Evolutionary conservation across 2,888 invertebrate genomes (phyloP).

Genomic region (Calephelis perditalis): DNA sequence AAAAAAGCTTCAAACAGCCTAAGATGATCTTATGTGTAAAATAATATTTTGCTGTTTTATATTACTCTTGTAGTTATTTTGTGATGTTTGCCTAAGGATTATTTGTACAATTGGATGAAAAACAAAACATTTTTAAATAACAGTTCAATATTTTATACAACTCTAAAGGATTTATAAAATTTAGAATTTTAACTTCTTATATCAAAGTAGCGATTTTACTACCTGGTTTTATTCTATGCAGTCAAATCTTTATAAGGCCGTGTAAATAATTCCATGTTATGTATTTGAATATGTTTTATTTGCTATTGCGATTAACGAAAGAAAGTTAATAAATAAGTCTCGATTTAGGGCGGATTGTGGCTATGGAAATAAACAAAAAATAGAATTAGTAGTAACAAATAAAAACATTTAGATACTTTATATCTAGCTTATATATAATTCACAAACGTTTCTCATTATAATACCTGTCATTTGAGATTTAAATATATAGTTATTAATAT

Average conservation of each 20-base stretch:
- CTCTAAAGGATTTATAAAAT: constrained; percentile 11
- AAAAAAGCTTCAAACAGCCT: constrained; percentile 63
- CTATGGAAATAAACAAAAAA: too few species aligned
- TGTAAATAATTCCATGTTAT: constrained; percentile 13
- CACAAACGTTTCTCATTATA: too few species aligned
- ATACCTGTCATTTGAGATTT: too few species aligned
- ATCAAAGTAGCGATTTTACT: constrained; percentile 4
- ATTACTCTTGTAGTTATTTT: not conserved
- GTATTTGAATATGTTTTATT: not conserved
- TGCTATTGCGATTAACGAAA: too few species aligned
- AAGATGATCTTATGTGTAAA: constrained; percentile 45
- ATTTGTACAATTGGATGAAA: not conserved
- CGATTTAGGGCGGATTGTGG: too few species aligned
- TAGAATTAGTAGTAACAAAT: too few species aligned
- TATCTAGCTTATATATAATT: too few species aligned
- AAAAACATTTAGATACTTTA: too few species aligned
- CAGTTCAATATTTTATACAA: not conserved
- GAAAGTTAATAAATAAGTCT: too few species aligned
- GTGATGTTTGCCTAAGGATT: constrained; percentile 33
- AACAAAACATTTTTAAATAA: not conserved
- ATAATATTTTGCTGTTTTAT: not conserved
- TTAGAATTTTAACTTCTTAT: constrained; percentile 16
- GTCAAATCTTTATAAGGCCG: constrained; percentile 61
- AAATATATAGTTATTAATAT: too few species aligned
- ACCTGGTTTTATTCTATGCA: constrained; percentile 60